Evolutionary conservation across 2,888 invertebrate species (phyloP), one percentile per base, ranked within the genome.

Genomic region (Sarcophaga variegata): DNA sequence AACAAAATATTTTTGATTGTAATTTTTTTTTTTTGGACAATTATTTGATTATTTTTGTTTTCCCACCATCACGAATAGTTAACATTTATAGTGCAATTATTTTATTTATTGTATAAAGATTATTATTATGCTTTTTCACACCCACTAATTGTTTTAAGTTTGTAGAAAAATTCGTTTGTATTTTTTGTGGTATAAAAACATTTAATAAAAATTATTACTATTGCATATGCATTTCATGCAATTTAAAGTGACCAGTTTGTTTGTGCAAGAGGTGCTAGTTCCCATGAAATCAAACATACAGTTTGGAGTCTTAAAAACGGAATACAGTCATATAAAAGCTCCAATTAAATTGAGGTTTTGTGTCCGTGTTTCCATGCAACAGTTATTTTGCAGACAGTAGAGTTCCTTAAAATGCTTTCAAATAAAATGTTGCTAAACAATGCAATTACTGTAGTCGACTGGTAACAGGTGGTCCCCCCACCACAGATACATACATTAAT

Each of bases 31-130:
- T 78, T 12, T 78, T 12, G 4, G n/a, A 27, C 49, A 71, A 64
- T n/a, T 20, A 22, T 76, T 49, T 54, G 10, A 63, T 49, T 71
- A 79, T 79, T 81, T 74, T 49, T 64, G 63, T 79, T 81, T 81
- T 74, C 67, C 60, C 80, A 81, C 72, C 70, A 63, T 78, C 8
- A 66, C 4, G n/a, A 64, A 45, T 37, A 37, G 37, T 37, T 54
- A 54, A 54, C 17, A 54, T 14, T 17, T 54, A 17, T 17, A 27
- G 14, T 47, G 47, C 12, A 25, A 25, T 75, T 75, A 25, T 37
- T 20, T 27, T 27, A 25, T 45, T 75, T 75, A 25, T 62, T 37
- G 14, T 27, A 59, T 59, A 10, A 6, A 12, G 20, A 45, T 49
- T 49, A 49, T 64, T 10, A 20, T 67, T 67, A 6, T 22, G 20